These are phyloP conservation scores for Boulengeromyrus knoepffleri DNA, from an alignment of 2,113 vertebrate species.

Conservation along the genomic window DNA sequence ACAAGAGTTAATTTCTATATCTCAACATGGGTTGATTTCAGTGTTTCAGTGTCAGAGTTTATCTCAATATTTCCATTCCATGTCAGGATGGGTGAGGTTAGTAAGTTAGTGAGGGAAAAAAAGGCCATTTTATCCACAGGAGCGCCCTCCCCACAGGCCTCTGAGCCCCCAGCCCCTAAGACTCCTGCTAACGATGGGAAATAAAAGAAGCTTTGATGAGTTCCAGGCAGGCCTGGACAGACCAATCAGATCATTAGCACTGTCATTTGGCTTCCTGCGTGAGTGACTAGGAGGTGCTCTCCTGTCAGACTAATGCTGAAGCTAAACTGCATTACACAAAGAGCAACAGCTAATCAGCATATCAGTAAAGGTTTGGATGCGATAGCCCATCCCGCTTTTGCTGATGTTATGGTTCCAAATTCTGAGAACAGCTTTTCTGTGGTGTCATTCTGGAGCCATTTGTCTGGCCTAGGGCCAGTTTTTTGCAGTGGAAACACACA, in stretches of 20 bases:
- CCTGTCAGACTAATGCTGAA: constrained; percentile 44
- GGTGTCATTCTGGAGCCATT: neutral
- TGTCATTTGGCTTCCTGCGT: neutral
- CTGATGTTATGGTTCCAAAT: neutral
- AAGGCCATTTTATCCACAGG: neutral
- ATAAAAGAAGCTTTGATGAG: neutral
- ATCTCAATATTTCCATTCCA: neutral
- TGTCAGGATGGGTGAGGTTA: neutral
- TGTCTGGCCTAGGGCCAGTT: neutral
- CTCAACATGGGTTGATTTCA: neutral
- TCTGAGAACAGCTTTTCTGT: neutral
- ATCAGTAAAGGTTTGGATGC: neutral
- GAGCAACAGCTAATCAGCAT: no score
- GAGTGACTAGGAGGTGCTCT: constrained; percentile 27
- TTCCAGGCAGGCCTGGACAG: neutral
- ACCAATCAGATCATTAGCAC: neutral
- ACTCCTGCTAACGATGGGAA: neutral
- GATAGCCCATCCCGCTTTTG: neutral
- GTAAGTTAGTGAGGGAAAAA: neutral
- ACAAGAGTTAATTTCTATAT: neutral
- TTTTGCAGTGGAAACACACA: neutral
- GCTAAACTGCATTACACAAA: constrained; percentile 20
- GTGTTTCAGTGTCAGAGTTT: neutral
- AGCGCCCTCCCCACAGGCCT: neutral
- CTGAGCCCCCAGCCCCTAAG: neutral